These are phyloP conservation scores for Pelagia noctiluca DNA, from an alignment of 30 jellyfish, hydroid and myxozoan genomes.

Conservation along the genomic window DNA sequence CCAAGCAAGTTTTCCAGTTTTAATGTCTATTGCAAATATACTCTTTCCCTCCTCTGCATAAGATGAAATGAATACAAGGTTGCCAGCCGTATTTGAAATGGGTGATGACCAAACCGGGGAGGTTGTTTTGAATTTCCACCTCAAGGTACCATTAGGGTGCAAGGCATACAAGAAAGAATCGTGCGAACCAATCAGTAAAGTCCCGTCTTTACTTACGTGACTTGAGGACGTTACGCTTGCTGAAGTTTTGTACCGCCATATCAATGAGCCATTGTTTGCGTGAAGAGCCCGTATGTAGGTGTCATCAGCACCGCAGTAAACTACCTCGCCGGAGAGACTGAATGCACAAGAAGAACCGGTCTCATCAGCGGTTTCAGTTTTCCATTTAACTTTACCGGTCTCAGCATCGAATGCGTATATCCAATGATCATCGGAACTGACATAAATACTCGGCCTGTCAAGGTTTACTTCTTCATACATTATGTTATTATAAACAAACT, in stretches of 20 bases:
- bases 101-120: constrained; percentile 86
- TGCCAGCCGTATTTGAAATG: constrained; percentile 42
- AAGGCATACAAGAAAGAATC: constrained; percentile 72
- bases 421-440: constrained; percentile 87
- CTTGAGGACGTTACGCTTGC: constrained; percentile 81
- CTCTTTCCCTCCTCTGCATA: constrained; percentile 49
- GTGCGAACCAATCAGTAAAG: constrained; percentile 80
- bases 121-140: constrained; percentile 62
- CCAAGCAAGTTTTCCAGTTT: constrained; percentile 77
- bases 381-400: constrained; percentile 80
- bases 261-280: constrained; percentile 65
- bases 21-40: constrained; percentile 61
- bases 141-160: constrained; percentile 75
- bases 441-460: constrained; percentile 66
- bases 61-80: constrained; percentile 56
- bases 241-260: constrained; percentile 74
- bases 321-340: constrained; percentile 43
- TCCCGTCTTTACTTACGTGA: constrained; percentile 70
- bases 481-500: constrained; percentile 59
- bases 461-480: constrained; percentile 49
- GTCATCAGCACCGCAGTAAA: constrained; percentile 95
- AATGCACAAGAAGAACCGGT: constrained; percentile 92
- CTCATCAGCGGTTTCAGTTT: constrained; percentile 83
- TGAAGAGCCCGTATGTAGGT: constrained; percentile 74
- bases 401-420: constrained; percentile 85